Base-by-base conservation (phyloP, 2,888 invertebrate species). In the Leptinotarsa tumamoca region DNA sequence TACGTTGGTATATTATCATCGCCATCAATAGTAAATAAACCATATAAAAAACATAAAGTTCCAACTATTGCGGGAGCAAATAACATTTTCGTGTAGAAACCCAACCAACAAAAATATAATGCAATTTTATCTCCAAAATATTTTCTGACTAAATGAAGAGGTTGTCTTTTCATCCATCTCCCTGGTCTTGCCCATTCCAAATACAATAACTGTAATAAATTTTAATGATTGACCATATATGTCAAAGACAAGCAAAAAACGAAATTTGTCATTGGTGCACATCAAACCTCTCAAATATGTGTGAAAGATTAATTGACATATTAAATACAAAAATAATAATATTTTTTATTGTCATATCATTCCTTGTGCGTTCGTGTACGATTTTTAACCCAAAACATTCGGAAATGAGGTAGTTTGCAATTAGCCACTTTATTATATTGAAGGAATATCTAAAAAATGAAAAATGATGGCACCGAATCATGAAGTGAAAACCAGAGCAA, bases 81-180 rank as follows among this genome's bases (percentile, higher is more conserved):
- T 18, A 97, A 88, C 93, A 96, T 95, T 86, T 94, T 93, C 0
- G 97, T 97, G 85, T 97, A 97, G 88, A 97, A 97, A 0, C 97
- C 97, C 52, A 97, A 89, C 97, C 97, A 97, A 78, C 96, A 96
- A 89, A 97, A 97, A 85, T 97, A 97, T 0, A 97, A 88, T 0
- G 93, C 96, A 33, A 97, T 96, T 88, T 97, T 97, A 85, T 97
- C 97, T 0, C 97, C 97, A 85, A 97, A 97, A 87, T 97, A 97
- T 82, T 95, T 92, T 61, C 96, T 90, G 4, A 98, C 92, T 51
- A 98, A 89, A 90, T 96, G 96, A 0, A 98, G 89, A 0, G 98
- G 98, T 85, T 99, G 98, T 76, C 94, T 94, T 86, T 97, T 98
- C 89, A 94, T 97, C 95, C 96, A 98, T 84, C 94, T 94, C 13